These are phyloP conservation scores for Rafetus swinhoei DNA, from an alignment of 2,113 vertebrate genomes.

Conservation along the genomic window DNA sequence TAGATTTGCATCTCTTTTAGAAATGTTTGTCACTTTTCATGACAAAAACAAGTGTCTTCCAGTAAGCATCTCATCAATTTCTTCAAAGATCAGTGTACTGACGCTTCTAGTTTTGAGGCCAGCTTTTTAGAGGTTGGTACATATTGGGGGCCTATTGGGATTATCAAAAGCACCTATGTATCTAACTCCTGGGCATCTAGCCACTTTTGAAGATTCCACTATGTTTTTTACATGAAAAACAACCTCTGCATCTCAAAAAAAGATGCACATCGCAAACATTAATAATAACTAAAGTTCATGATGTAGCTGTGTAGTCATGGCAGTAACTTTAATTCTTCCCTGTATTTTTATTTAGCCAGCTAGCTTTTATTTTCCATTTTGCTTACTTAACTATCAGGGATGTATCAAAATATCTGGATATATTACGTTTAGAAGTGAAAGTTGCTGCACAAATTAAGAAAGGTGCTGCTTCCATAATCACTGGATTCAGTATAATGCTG, in stretches of 20 bases:
- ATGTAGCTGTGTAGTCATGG: background rate
- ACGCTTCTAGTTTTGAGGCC: background rate
- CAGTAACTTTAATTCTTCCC: background rate
- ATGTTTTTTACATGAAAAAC: background rate
- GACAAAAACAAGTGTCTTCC: conserved; percentile 1
- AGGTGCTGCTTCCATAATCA: background rate
- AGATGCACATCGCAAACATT: background rate
- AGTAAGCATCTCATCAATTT: background rate
- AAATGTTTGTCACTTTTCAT: conserved; percentile 35
- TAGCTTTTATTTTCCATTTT: background rate
- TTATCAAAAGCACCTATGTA: conserved; percentile 2
- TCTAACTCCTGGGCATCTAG: background rate
- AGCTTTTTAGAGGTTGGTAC: background rate
- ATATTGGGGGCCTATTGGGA: background rate
- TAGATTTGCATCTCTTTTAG: conserved; percentile 54
- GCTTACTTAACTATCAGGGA: background rate
- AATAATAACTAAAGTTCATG: background rate
- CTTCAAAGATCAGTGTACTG: conserved; percentile 6
- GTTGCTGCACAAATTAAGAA: background rate
- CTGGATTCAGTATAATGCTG: background rate
- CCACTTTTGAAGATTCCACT: background rate
- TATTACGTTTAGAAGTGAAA: background rate
- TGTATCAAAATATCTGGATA: background rate
- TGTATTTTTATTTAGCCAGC: background rate
- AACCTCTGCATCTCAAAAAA: background rate